These are phyloP conservation scores for Drosophila barbarae DNA, from an alignment of 2,888 invertebrate genomes.

Conservation along the genomic window DNA sequence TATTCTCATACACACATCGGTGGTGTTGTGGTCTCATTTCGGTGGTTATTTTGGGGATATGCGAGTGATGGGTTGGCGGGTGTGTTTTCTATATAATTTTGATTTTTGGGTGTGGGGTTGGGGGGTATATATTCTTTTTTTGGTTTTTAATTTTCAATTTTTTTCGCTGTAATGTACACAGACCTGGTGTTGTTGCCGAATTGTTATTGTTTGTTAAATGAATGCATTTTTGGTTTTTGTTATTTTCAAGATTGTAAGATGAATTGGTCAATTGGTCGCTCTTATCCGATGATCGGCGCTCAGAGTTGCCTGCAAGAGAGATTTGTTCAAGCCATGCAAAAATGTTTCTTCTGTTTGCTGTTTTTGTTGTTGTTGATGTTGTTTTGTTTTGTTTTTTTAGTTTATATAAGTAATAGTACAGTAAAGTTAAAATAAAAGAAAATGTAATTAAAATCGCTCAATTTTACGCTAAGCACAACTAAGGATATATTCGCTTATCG, in stretches of 20 bases:
- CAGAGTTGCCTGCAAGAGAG: constrained; percentile 80
- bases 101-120: constrained; percentile 3
- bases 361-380: constrained; percentile 17
- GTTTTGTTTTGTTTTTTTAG: constrained; percentile 6
- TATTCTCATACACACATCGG: constrained; percentile 5
- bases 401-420: constrained; percentile 15
- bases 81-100: constrained; percentile 43
- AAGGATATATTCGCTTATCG: constrained; percentile 6
- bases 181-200: constrained; percentile 80
- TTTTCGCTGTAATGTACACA: constrained; percentile 73
- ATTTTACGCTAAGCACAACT: constrained; percentile 22
- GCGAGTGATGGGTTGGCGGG: not conserved
- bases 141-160: constrained; percentile 39
- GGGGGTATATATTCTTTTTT: constrained; percentile 26
- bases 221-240: constrained; percentile 79
- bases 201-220: constrained; percentile 80
- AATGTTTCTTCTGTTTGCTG: constrained; percentile 51
- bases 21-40: constrained; percentile 19
- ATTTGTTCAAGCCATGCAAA: constrained; percentile 80
- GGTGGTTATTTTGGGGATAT: constrained; percentile 9
- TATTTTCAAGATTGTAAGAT: constrained; percentile 79
- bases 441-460: constrained; percentile 12
- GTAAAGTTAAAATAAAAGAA: constrained; percentile 4
- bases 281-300: constrained; percentile 80
- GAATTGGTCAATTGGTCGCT: constrained; percentile 80